Base-by-base conservation (phyloP, 2,113 vertebrate genomes). In the Anthoscopus minutus region DNA sequence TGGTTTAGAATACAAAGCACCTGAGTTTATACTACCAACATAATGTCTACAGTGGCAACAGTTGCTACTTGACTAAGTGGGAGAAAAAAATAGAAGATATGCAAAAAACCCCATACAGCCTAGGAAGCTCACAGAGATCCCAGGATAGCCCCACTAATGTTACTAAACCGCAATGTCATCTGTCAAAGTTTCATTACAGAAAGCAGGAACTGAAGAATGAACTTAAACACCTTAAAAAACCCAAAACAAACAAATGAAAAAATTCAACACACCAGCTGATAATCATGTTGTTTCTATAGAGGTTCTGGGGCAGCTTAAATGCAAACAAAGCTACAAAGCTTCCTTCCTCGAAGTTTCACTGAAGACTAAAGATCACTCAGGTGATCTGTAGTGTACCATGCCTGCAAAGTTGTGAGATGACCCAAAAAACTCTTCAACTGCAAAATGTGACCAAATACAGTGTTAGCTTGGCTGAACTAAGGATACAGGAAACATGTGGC, bases 61-160 rank as follows among this genome's bases (percentile, higher is more conserved):
- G 11, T 0, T 85, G 16, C 17, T 66, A 12, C 31, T 71, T 64
- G 28, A 65, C 31, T 24, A 44, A 2, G 4, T 40, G 18, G 38
- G 20, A 2, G 50, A 45, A 71, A 60, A 72, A 31, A 8, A n/a
- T n/a, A 69, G 8, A 70, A 61, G 13, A 48, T 5, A 44, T 0
- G 3, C 3, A 25, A 44, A 40, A 45, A 60, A 45, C 0, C 0
- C 18, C 35, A 11, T 19, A 24, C 10, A 56, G 40, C 13, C 17
- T 2, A 47, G 7, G 17, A 9, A 86, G 80, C 40, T 65, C 27
- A 86, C 25, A 78, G 58, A 81, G 67, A 53, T 5, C 23, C 35
- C 16, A 57, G 22, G 8, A 70, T 8, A 11, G 45, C 24, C 23
- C 18, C 33, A 28, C 30, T 83, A 28, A 17, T 24, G 7, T 30